phyloP scores from a whole-genome alignment of 2,113 vertebrate species.

The Paramormyrops kingsleyae region DNA sequence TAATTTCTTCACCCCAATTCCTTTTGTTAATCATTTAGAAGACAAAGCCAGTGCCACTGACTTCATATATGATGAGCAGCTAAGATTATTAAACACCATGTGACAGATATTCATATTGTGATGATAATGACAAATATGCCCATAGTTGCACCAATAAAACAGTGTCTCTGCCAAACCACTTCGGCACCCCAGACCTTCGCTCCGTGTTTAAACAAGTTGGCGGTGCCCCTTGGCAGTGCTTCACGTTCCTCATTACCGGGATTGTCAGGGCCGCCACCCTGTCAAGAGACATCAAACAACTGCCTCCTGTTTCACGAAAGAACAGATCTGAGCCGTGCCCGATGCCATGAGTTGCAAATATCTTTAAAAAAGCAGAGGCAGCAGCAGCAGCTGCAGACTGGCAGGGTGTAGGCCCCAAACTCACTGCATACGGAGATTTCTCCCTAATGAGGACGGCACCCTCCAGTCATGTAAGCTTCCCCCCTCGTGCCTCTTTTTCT shows the following conservation, averaged over 20 bases:
- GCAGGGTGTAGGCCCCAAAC: conserved; percentile 17
- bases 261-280: conserved; percentile 43
- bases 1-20: neutral
- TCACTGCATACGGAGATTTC: conserved; percentile 18
- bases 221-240: conserved; percentile 45
- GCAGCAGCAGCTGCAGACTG: conserved; percentile 20
- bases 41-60: neutral
- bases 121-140: neutral
- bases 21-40: neutral
- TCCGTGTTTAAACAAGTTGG: conserved; percentile 52
- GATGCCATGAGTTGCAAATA: conserved; percentile 32
- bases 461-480: conserved; percentile 30
- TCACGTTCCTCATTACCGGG: conserved; percentile 59
- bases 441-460: conserved; percentile 34
- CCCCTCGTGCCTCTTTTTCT: conserved; percentile 26
- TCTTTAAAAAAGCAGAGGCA: conserved; percentile 28
- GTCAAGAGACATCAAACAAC: conserved; percentile 21
- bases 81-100: neutral
- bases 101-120: neutral
- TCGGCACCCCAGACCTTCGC: conserved; percentile 40
- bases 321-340: conserved; percentile 22
- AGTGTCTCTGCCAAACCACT: conserved; percentile 23
- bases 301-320: conserved; percentile 26
- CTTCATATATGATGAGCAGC: neutral
- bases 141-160: neutral